These are phyloP conservation scores for Schizaphis graminum DNA, from an alignment of 2,888 invertebrate genomes.

Conservation along the genomic window DNA sequence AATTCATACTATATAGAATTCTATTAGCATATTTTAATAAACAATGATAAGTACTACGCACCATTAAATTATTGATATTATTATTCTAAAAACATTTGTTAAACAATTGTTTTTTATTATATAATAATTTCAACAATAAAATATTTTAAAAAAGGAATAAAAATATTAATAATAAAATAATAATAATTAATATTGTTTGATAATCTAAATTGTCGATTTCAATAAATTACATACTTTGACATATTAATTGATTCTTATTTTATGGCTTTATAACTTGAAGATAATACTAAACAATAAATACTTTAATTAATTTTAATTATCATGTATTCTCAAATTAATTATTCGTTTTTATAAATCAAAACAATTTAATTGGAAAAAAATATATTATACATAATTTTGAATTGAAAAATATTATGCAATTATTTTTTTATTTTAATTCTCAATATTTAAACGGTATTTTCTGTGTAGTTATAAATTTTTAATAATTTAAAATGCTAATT, in stretches of 20 bases:
- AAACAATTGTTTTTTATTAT: neutral
- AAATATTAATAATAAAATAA: neutral
- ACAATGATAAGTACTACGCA: neutral
- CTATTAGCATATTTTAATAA: neutral
- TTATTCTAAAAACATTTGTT: neutral
- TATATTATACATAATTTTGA: neutral
- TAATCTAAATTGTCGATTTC: neutral
- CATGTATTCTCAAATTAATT: neutral
- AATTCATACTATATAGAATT: neutral
- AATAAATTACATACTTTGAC: neutral
- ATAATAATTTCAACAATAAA: neutral
- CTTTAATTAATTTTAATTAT: neutral
- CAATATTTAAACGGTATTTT: neutral
- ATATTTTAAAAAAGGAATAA: neutral
- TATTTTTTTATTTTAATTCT: neutral
- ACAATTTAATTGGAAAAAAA: neutral
- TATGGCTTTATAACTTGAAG: neutral
- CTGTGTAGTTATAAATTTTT: neutral
- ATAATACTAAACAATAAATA: neutral
- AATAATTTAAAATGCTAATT: neutral
- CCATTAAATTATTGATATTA: neutral
- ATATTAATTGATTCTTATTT: neutral
- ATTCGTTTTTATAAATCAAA: neutral
- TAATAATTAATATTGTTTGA: neutral
- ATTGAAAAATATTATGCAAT: neutral